A percentile compares a stretch with the other conserved stretches of the same genome.
phyloP scores from a whole-genome alignment of 64 coral and sea anemone species.

The Stichodactyla mertensii region DNA sequence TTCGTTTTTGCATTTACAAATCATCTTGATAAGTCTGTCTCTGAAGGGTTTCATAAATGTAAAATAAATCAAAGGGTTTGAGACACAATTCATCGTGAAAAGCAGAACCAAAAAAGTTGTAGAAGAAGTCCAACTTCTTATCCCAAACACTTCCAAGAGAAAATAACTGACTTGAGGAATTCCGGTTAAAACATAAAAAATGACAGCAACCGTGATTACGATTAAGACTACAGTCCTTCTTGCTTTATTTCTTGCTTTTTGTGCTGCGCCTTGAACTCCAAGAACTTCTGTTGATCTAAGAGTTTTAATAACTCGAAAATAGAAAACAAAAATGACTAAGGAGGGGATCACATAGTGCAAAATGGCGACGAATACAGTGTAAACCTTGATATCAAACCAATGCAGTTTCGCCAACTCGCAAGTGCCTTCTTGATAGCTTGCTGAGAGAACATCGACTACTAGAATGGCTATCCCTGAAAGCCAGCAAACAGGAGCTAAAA shows the following conservation, averaged over 20 bases:
- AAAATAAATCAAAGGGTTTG: not conserved
- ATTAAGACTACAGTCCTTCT: not conserved
- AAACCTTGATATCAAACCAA: not conserved
- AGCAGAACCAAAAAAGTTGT: not conserved
- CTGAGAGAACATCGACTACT: not conserved
- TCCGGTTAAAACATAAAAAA: not conserved
- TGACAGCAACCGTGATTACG: not conserved
- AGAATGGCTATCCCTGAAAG: not conserved
- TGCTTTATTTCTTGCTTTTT: constrained; percentile 1
- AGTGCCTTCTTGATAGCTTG: not conserved
- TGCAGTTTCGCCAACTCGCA: not conserved
- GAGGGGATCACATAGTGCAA: not conserved
- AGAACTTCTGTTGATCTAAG: not conserved
- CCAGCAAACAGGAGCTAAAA: not conserved
- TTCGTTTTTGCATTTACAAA: not conserved
- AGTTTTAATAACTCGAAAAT: not conserved
- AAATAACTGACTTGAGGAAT: not conserved
- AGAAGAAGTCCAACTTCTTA: not conserved
- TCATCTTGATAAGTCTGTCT: not conserved
- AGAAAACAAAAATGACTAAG: not conserved
- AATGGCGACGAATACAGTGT: not conserved
- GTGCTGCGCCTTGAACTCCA: not conserved
- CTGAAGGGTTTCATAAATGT: not conserved
- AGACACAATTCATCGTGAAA: not conserved
- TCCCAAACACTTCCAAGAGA: not conserved